Base-by-base conservation (phyloP, 2,113 vertebrate species). In the Amblyopsis rosae region DNA sequence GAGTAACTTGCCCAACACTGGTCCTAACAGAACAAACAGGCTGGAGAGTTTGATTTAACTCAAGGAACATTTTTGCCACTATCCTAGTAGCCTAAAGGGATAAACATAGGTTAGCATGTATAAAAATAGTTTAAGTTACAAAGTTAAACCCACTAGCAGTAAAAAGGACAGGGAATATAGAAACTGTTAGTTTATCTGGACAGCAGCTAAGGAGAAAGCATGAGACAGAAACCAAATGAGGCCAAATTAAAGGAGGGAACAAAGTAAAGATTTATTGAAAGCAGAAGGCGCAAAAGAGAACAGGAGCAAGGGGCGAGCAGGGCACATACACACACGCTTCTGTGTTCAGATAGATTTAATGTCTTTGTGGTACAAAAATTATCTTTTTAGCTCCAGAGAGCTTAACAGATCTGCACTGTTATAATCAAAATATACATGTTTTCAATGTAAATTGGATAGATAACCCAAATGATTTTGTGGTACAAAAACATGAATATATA, bases 181-280 rank as follows among this genome's bases (percentile, higher is more conserved):
- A 84, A 90, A 77, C 69, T 73, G 79, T 90, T 89, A 90, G 63
- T 80, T 87, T 90, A 90, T 80, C 76, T 41, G 73, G 78, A 69
- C 64, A 62, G 67, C 69, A 80, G 75, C 5, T 80, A 55, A 89
- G 79, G 26, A 85, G 66, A 10, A 57, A 13, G 56, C 66, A 82
- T 74, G 78, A 78, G 79, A 82, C 71, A 76, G 87, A 77, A 90
- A 90, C 79, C 76, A 86, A 89, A 84, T 82, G 84, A 86, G 82
- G 79, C 87, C 80, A 89, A 85, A 84, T 89, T 80, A 83, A 91
- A 88, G 26, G 89, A 76, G 86, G 73, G 76, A 92, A 90, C 82
- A 80, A 90, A 91, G 82, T 87, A 89, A 90, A 89, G 90, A 84
- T 93, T 93, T 93, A 93, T 92, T 93, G 80, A 92, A 91, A 86